phyloP scores from a whole-genome alignment of 2,113 vertebrate species.

The Pyrgilauda ruficollis region DNA sequence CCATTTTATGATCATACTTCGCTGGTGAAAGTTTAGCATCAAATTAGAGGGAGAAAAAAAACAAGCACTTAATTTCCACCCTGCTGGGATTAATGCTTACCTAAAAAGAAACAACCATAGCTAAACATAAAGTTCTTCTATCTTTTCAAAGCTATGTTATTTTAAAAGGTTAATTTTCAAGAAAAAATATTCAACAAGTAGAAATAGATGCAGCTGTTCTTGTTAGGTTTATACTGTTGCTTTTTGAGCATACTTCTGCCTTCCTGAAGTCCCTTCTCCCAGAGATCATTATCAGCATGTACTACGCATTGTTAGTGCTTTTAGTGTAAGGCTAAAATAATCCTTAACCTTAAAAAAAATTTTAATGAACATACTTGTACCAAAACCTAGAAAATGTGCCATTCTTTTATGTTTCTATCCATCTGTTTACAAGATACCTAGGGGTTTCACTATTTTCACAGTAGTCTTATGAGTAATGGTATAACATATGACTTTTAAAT shows the following conservation, averaged over 20 bases:
- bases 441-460: neutral
- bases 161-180: conserved; percentile 34
- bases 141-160: neutral
- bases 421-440: neutral
- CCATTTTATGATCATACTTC: neutral
- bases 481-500: conserved; percentile 38
- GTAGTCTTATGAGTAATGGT: neutral
- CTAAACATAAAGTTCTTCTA: neutral
- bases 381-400: neutral
- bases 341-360: conserved; percentile 19
- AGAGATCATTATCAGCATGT: conserved; percentile 26
- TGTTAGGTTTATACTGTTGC: neutral
- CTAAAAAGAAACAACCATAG: neutral
- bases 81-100: neutral
- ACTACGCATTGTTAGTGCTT: neutral
- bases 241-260: conserved; percentile 4
- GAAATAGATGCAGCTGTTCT: neutral
- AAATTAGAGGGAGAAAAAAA: neutral
- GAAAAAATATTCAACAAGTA: neutral
- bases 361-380: neutral
- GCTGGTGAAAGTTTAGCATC: neutral
- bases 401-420: neutral
- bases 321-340: conserved; percentile 33
- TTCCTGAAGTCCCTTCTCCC: neutral
- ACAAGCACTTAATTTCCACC: neutral